phyloP scores from a whole-genome alignment of 2,888 invertebrate species.

The Andrena haemorrhoa region DNA sequence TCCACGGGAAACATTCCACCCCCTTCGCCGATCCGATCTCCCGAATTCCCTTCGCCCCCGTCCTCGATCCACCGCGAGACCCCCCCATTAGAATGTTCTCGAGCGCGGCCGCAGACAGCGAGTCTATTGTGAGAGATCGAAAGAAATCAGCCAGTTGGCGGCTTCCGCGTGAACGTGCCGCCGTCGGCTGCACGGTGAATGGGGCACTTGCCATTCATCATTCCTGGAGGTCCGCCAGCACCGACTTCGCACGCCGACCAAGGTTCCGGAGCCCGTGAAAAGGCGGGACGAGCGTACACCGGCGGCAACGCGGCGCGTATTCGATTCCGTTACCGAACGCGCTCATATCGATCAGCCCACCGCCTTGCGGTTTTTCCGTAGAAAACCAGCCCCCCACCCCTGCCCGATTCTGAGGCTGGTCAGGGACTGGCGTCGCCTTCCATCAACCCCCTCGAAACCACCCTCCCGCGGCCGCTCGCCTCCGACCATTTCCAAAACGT shows the following conservation, averaged over 20 bases:
- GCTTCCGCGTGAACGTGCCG: constrained; percentile 30
- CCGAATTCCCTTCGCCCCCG: not conserved
- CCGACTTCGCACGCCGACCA: constrained; percentile 68
- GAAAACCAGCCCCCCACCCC: constrained; percentile 15
- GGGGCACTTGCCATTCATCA: constrained; percentile 81
- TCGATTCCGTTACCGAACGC: constrained; percentile 65
- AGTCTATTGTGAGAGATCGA: not conserved
- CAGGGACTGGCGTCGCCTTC: no score
- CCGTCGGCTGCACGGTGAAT: constrained; percentile 68
- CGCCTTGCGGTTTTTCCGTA: constrained; percentile 39
- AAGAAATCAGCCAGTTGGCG: constrained; percentile 12
- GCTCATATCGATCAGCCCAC: constrained; percentile 63
- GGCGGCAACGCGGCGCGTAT: constrained; percentile 57
- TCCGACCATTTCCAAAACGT: not conserved
- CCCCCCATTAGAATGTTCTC: not conserved
- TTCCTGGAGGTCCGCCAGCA: constrained; percentile 79
- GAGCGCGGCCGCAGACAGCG: not conserved
- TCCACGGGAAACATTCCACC: constrained; percentile 17
- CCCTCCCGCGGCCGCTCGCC: not conserved
- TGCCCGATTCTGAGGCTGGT: not conserved
- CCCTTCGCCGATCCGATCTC: not conserved
- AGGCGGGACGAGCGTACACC: constrained; percentile 51
- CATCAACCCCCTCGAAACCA: not conserved
- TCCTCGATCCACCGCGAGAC: not conserved
- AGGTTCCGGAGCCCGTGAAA: constrained; percentile 64